Conservation (phyloP, 1,140 invertebrate species). For the Hormaphis cornu region DNA sequence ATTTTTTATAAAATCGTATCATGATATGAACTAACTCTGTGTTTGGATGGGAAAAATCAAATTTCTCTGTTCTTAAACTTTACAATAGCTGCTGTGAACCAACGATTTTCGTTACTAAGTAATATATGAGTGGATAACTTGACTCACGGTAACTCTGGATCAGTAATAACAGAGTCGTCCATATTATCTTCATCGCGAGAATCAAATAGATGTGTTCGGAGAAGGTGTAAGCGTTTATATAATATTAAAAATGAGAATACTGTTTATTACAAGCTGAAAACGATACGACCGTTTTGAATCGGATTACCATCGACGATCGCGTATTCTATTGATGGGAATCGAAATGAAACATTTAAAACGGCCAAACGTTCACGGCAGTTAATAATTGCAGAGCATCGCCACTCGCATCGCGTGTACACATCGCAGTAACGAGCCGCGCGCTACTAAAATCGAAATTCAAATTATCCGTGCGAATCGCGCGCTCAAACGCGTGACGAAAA, state of each 20-base stretch:
- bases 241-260: too few species aligned
- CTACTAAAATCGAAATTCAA: conserved; percentile 23
- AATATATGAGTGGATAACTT: not conserved
- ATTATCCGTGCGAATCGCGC: conserved; percentile 5
- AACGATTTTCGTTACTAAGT: too few species aligned
- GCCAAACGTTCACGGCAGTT: not conserved
- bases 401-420: not conserved
- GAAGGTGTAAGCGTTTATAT: too few species aligned
- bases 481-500: conserved; percentile 8
- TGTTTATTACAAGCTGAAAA: too few species aligned
- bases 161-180: not conserved
- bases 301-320: not conserved
- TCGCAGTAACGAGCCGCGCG: not conserved
- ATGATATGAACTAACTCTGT: too few species aligned
- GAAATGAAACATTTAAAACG: not conserved
- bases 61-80: too few species aligned
- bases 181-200: conserved; percentile 5
- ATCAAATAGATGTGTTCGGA: too few species aligned
- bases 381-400: not conserved
- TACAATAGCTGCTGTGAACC: too few species aligned
- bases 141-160: conserved; percentile 5
- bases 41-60: too few species aligned
- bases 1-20: too few species aligned
- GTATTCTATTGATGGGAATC: not conserved
- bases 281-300: not conserved